phyloP scores from a whole-genome alignment of 1,140 invertebrate genomes.

The Hetaerina americana region DNA sequence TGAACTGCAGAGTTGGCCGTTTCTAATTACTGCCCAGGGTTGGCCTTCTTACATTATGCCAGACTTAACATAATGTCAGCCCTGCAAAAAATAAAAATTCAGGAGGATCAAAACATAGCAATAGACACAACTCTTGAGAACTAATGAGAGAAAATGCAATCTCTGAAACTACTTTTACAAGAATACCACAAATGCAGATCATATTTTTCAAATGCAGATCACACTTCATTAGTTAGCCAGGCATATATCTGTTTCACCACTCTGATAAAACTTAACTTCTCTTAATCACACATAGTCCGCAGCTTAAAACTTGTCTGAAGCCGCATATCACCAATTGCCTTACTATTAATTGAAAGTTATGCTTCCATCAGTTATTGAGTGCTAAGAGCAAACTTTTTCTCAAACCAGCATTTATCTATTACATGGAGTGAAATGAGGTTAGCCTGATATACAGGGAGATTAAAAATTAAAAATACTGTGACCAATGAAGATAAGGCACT shows the following conservation, averaged over 20 bases:
- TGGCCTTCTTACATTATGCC: background rate
- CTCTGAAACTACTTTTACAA: background rate
- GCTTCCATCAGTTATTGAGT: too few relatives aligned
- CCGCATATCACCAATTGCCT: too few relatives aligned
- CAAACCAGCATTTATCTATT: too few relatives aligned
- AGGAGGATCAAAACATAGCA: background rate
- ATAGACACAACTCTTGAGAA: background rate
- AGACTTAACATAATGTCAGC: background rate
- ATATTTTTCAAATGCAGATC: background rate
- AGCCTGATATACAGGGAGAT: too few relatives aligned
- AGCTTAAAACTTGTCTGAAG: too few relatives aligned
- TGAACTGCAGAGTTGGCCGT: background rate
- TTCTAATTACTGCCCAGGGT: background rate
- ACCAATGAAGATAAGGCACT: too few relatives aligned
- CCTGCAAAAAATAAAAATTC: background rate
- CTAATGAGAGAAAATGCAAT: background rate
- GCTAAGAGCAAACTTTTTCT: too few relatives aligned
- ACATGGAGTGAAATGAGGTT: too few relatives aligned
- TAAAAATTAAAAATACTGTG: too few relatives aligned
- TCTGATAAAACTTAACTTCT: too few relatives aligned
- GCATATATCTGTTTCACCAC: background rate
- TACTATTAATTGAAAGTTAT: too few relatives aligned
- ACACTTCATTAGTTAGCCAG: background rate
- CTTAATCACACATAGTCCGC: too few relatives aligned
- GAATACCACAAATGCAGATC: background rate